A percentile compares a stretch with the other conserved stretches of the same genome.
Conservation (phyloP, 2,797 vertebrate species). For the Periophthalmus magnuspinnatus region DNA sequence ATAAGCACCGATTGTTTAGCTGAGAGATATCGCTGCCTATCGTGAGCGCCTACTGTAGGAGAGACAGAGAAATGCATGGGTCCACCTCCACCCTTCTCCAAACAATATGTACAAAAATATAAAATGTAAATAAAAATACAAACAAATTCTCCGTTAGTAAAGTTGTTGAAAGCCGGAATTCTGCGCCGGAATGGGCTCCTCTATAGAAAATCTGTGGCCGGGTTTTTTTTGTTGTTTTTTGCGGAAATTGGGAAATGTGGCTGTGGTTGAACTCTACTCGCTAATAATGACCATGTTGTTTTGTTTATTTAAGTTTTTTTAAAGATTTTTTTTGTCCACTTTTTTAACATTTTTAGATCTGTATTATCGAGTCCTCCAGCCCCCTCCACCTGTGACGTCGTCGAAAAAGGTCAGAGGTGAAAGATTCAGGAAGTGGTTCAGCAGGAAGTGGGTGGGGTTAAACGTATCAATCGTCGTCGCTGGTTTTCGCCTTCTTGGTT, state of each 20-base stretch:
- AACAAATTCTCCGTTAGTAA: conserved; percentile 92
- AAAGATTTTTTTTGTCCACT: conserved; percentile 41
- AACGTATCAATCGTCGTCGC: conserved; percentile 83
- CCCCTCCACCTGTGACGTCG: conserved; percentile 67
- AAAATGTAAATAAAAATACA: conserved; percentile 99
- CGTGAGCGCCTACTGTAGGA: conserved; percentile 27
- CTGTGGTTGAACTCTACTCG: conserved; percentile 80
- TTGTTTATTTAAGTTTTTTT: conserved; percentile 49
- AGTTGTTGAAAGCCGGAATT: conserved; percentile 78
- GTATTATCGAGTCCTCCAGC: conserved; percentile 60
- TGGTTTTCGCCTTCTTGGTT: conserved; percentile 94
- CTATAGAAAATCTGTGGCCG: conserved; percentile 73
- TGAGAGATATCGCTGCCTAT: conserved; percentile 78
- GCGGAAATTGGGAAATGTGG: conserved; percentile 50
- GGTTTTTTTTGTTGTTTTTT: background rate
- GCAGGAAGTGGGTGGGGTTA: conserved; percentile 54
- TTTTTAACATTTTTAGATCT: conserved; percentile 48
- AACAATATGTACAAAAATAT: conserved; percentile 99
- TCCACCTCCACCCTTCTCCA: conserved; percentile 67
- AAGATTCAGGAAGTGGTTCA: conserved; percentile 72
- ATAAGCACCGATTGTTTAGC: conserved; percentile 89
- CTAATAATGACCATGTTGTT: conserved; percentile 87
- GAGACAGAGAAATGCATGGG: conserved; percentile 75
- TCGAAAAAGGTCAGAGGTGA: conserved; percentile 70
- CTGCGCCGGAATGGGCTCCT: conserved; percentile 58